These are phyloP conservation scores for Atractosteus spatula DNA, from an alignment of 2,113 vertebrate genomes.

Conservation along the genomic window DNA sequence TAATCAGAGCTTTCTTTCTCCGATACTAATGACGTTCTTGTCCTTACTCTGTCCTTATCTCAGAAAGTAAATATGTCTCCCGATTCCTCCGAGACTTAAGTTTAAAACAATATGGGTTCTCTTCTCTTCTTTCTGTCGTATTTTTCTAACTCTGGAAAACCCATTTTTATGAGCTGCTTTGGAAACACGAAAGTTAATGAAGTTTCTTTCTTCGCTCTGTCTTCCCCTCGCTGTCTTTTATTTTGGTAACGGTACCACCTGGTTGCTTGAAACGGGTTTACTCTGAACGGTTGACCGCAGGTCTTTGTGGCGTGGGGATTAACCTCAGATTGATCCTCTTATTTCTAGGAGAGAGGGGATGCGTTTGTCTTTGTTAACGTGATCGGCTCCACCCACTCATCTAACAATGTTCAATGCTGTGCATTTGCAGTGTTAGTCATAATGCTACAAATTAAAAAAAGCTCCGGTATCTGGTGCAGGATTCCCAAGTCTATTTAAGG, in stretches of 20 bases:
- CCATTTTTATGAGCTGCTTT: no score
- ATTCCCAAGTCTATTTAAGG: no score
- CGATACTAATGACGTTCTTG: no score
- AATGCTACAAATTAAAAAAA: not conserved
- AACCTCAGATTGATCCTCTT: conserved; percentile 58
- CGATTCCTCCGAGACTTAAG: no score
- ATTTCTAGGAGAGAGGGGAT: conserved; percentile 43
- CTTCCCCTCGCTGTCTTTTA: not conserved
- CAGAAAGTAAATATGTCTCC: no score
- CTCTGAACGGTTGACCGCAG: conserved; percentile 27
- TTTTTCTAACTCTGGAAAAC: not conserved
- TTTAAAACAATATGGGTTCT: no score
- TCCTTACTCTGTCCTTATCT: no score
- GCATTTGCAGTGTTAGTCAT: not conserved
- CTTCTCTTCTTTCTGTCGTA: not conserved
- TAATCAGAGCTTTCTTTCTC: no score
- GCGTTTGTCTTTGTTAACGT: conserved; percentile 23
- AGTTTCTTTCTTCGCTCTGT: no score
- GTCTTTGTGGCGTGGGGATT: conserved; percentile 42
- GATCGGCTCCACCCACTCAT: conserved; percentile 25
- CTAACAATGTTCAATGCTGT: not conserved
- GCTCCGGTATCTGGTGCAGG: no score
- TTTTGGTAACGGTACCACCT: not conserved
- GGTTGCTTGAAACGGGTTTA: conserved; percentile 38
- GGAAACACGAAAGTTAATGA: no score